A percentile compares a stretch with the other conserved stretches of the same genome.
Evolutionary conservation across 2,888 invertebrate species (phyloP).

Genomic region (Amphimallon solstitiale): DNA sequence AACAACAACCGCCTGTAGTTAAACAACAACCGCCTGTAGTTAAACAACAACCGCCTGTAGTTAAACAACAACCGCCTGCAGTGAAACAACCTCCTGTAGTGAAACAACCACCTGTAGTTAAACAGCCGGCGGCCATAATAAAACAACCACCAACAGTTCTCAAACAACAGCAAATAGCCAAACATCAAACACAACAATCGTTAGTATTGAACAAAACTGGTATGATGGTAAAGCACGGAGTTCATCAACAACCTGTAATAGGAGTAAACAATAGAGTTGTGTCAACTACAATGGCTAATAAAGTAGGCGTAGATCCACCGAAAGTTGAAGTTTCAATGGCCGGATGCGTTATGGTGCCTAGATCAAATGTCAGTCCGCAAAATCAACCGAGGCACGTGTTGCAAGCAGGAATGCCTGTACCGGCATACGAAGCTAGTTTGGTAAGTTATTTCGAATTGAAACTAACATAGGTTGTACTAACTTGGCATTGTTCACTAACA

Average conservation of each 20-base stretch:
- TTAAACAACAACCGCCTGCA: not conserved
- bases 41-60: slow-evolving; percentile 15
- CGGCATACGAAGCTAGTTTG: slow-evolving; percentile 74
- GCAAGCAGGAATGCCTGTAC: slow-evolving; percentile 68
- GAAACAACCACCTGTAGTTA: slow-evolving; percentile 17
- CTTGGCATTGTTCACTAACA: slow-evolving; percentile 59
- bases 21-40: slow-evolving; percentile 25
- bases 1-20: slow-evolving; percentile 35
- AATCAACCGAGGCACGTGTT: slow-evolving; percentile 67
- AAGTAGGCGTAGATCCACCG: slow-evolving; percentile 54
- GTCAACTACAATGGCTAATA: slow-evolving; percentile 13
- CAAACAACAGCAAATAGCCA: slow-evolving; percentile 24
- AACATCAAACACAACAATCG: slow-evolving; percentile 28
- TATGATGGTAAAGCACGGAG: slow-evolving; percentile 36
- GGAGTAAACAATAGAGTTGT: slow-evolving; percentile 16
- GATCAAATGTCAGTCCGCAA: slow-evolving; percentile 60
- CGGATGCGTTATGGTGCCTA: slow-evolving; percentile 67
- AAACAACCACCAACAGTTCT: slow-evolving; percentile 12
- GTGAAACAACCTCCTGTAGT: slow-evolving; percentile 2
- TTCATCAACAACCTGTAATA: slow-evolving; percentile 47
- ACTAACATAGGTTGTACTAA: slow-evolving; percentile 42
- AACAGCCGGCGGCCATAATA: slow-evolving; percentile 33
- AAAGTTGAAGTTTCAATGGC: slow-evolving; percentile 67
- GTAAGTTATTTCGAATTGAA: slow-evolving; percentile 66
- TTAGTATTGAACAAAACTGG: slow-evolving; percentile 36